Conservation (phyloP, 2,888 invertebrate species). For the Suillia variegata region DNA sequence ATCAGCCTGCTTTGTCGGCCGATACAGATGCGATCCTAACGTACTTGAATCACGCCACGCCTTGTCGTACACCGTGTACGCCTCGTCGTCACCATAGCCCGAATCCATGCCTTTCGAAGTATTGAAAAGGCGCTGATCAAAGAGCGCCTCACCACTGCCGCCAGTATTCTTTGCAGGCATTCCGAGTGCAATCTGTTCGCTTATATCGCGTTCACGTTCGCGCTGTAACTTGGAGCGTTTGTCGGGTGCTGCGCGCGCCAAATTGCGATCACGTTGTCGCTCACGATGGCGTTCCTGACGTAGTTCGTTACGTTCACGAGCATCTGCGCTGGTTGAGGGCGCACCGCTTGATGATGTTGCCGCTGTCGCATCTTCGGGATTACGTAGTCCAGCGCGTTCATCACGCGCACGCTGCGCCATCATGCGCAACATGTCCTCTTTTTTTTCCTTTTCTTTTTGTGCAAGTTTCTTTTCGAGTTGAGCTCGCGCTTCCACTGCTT, state of each 20-base stretch:
- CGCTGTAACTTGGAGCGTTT: slow-evolving; percentile 87
- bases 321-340: slow-evolving; percentile 62
- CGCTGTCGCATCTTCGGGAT: slow-evolving; percentile 59
- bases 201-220: slow-evolving; percentile 94
- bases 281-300: slow-evolving; percentile 90
- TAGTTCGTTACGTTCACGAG: slow-evolving; percentile 83
- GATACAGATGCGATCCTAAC: slow-evolving; percentile 86
- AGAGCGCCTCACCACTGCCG: slow-evolving; percentile 77
- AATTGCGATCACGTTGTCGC: slow-evolving; percentile 88
- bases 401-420: slow-evolving; percentile 95
- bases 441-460: slow-evolving; percentile 97
- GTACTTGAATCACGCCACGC: slow-evolving; percentile 93
- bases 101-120: slow-evolving; percentile 91
- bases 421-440: slow-evolving; percentile 90
- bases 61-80: slow-evolving; percentile 97
- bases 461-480: slow-evolving; percentile 95
- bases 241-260: slow-evolving; percentile 92
- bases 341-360: no score
- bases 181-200: slow-evolving; percentile 97
- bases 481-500: slow-evolving; percentile 95
- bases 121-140: slow-evolving; percentile 95
- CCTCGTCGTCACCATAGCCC: slow-evolving; percentile 93
- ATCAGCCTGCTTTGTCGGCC: slow-evolving; percentile 86
- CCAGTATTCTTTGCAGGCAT: slow-evolving; percentile 84
- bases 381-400: slow-evolving; percentile 79